Evolutionary conservation across 2,113 vertebrate species (phyloP).

Genomic region (Phyllopteryx taeniolatus): DNA sequence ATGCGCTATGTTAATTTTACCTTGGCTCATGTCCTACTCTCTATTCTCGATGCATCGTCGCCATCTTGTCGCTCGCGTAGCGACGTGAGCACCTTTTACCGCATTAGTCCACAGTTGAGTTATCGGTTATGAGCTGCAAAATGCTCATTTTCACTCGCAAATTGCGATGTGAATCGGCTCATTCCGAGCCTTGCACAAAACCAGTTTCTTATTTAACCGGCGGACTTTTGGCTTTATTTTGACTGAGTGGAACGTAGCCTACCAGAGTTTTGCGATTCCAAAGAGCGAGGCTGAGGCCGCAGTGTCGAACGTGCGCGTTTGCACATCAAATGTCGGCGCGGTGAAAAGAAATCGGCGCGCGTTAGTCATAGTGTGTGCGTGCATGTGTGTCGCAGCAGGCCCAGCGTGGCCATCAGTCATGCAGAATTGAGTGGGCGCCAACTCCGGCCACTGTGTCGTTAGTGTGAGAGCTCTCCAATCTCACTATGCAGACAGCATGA

Average conservation of each 20-base stretch:
- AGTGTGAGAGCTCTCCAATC: constrained; percentile 72
- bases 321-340: constrained; percentile 49
- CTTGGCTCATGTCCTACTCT: neutral
- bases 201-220: constrained; percentile 50
- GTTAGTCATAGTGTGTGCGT: constrained; percentile 20
- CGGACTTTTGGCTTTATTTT: constrained; percentile 18
- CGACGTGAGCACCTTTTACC: too few species aligned
- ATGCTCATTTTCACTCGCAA: too few species aligned
- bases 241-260: constrained; percentile 59
- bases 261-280: constrained; percentile 28
- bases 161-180: too few species aligned
- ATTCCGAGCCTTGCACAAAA: constrained; percentile 3
- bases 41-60: neutral
- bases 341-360: constrained; percentile 24
- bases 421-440: constrained; percentile 47
- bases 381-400: constrained; percentile 41
- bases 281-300: constrained; percentile 19
- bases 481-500: constrained; percentile 68
- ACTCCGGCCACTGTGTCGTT: constrained; percentile 54
- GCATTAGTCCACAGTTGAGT: too few species aligned
- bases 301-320: constrained; percentile 32
- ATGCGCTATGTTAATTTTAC: neutral
- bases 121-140: too few species aligned
- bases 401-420: constrained; percentile 55
- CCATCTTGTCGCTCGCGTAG: neutral